phyloP scores from a whole-genome alignment of 30 jellyfish, hydroid and myxozoan species.

The Chrysaora quinquecirrha region DNA sequence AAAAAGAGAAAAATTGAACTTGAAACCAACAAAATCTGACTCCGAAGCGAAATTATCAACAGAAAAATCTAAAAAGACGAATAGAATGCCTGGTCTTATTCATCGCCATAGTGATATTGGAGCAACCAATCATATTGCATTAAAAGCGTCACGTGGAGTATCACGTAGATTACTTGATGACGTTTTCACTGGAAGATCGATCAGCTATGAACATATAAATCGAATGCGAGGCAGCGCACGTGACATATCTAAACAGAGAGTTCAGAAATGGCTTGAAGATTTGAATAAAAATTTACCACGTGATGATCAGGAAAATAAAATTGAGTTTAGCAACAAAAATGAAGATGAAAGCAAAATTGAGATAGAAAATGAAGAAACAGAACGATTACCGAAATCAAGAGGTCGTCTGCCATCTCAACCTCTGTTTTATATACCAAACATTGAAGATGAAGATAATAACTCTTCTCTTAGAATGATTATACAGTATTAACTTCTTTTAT shows the following conservation, averaged over 20 bases:
- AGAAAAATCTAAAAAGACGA: not conserved
- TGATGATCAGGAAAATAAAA: not conserved
- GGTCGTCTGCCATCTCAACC: slow-evolving; percentile 14
- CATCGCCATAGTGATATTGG: slow-evolving; percentile 3
- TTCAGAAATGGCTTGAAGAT: slow-evolving; percentile 63
- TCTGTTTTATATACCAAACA: slow-evolving; percentile 57
- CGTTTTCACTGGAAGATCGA: slow-evolving; percentile 49
- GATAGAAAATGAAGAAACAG: not conserved
- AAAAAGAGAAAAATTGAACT: not conserved
- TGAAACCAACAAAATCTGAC: not conserved
- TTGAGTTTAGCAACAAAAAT: not conserved
- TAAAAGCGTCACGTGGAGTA: slow-evolving; percentile 49
- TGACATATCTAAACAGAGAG: slow-evolving; percentile 46
- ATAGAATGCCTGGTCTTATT: not conserved
- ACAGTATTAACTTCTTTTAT: slow-evolving; percentile 9
- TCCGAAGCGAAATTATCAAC: not conserved
- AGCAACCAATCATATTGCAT: not conserved
- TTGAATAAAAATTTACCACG: not conserved
- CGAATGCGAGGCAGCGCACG: slow-evolving; percentile 5
- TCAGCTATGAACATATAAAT: slow-evolving; percentile 39
- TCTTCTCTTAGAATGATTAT: slow-evolving; percentile 22
- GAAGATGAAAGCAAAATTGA: not conserved
- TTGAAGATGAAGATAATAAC: not conserved
- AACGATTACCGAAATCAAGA: not conserved
- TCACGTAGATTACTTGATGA: slow-evolving; percentile 36